Percentiles rank a stretch among this genome's conserved stretches.
Evolutionary conservation across 2,888 invertebrate genomes (phyloP).

Genomic region (Sinohyriopsis cumingii): DNA sequence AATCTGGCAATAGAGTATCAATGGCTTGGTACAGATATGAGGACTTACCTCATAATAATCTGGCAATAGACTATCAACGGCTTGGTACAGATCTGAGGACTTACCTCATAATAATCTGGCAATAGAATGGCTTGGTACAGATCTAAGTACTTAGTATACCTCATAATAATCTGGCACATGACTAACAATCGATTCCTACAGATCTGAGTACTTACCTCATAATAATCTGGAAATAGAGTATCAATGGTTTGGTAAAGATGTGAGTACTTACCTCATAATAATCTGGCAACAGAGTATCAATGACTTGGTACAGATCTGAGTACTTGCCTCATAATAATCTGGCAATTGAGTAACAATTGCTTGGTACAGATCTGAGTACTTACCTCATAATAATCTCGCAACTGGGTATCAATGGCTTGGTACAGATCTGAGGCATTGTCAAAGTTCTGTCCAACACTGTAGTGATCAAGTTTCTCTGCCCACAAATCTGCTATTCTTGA

Average conservation of each 20-base stretch:
- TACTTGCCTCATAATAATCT: slow-evolving; percentile 45
- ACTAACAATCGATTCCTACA: slow-evolving; percentile 50
- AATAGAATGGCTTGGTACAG: slow-evolving; percentile 31
- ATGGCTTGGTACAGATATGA: slow-evolving; percentile 51
- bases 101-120: slow-evolving; percentile 26
- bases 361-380: slow-evolving; percentile 38
- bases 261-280: slow-evolving; percentile 38
- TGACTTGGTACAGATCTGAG: slow-evolving; percentile 47
- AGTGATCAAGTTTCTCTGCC: slow-evolving; percentile 43
- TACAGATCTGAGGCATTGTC: slow-evolving; percentile 46
- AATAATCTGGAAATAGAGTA: slow-evolving; percentile 37
- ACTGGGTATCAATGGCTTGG: slow-evolving; percentile 39
- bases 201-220: slow-evolving; percentile 35
- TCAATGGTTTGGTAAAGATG: slow-evolving; percentile 52
- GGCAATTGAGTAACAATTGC: slow-evolving; percentile 44
- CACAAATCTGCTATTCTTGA: slow-evolving; percentile 37
- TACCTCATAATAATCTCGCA: slow-evolving; percentile 52
- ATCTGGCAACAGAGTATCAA: slow-evolving; percentile 43
- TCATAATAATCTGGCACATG: slow-evolving; percentile 49
- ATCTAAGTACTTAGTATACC: slow-evolving; percentile 25
- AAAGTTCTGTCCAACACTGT: slow-evolving; percentile 37
- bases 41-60: slow-evolving; percentile 45
- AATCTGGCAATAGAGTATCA: too few species aligned
- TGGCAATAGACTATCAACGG: slow-evolving; percentile 43
- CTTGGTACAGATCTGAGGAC: slow-evolving; percentile 41